A percentile compares a stretch with the other conserved stretches of the same genome.
Conservation (phyloP, 1,140 invertebrate species). For the Phymastichus coffea region DNA sequence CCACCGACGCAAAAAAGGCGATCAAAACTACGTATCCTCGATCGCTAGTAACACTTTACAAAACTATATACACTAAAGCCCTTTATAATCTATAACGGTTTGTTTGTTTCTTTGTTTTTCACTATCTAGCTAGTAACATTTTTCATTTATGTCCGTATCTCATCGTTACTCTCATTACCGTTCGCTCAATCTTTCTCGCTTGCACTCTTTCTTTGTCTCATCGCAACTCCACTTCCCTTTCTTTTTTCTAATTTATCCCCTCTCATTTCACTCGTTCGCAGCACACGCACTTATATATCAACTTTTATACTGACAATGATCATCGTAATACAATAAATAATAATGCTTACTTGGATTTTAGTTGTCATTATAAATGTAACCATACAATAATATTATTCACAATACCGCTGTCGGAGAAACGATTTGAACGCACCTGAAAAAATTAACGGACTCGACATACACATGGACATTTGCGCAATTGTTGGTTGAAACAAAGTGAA, state of each 20-base stretch:
- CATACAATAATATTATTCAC: not conserved
- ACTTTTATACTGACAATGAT: slow-evolving; percentile 13
- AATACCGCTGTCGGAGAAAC: slow-evolving; percentile 35
- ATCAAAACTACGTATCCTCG: slow-evolving; percentile 37
- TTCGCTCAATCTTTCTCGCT: not conserved
- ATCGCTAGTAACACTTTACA: slow-evolving; percentile 54
- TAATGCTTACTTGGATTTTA: no score
- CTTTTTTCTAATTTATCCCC: not conserved
- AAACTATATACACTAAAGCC: slow-evolving; percentile 58
- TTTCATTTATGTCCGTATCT: slow-evolving; percentile 32
- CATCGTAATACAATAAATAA: slow-evolving; percentile 15
- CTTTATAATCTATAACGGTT: slow-evolving; percentile 47
- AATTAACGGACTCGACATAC: slow-evolving; percentile 37
- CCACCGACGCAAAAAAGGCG: slow-evolving; percentile 37
- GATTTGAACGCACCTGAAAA: slow-evolving; percentile 40
- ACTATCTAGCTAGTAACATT: slow-evolving; percentile 46
- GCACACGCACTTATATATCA: slow-evolving; percentile 24
- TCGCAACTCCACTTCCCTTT: not conserved
- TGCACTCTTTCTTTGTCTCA: not conserved
- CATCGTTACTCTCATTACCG: not conserved
- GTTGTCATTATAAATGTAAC: no score
- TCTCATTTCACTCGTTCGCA: slow-evolving; percentile 10
- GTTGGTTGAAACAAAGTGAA: slow-evolving; percentile 41
- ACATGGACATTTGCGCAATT: slow-evolving; percentile 39
- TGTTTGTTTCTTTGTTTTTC: no score